A percentile compares a stretch with the other conserved stretches of the same genome.
phyloP scores from a whole-genome alignment of 1,140 invertebrate species.

The Potamilus streckersoni region DNA sequence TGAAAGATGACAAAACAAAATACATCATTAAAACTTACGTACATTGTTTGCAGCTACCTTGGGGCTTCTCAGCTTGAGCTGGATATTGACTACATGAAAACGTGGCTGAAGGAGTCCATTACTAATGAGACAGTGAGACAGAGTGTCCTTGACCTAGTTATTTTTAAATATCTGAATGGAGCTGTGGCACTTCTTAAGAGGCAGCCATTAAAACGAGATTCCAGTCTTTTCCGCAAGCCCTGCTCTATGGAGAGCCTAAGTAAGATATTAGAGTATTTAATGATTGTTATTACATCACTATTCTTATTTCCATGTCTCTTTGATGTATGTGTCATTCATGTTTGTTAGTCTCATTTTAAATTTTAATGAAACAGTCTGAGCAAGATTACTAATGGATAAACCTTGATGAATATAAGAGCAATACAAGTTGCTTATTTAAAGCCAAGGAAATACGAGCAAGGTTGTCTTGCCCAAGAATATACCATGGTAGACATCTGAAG shows the following conservation, averaged over 20 bases:
- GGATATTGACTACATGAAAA: conserved; percentile 53
- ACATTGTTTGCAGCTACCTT: conserved; percentile 49
- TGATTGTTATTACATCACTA: no score
- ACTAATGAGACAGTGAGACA: conserved; percentile 51
- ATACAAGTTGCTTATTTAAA: no score
- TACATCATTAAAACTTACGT: neutral
- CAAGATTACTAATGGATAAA: neutral
- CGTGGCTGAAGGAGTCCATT: conserved; percentile 50
- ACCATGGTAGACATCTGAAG: no score
- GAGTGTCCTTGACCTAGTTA: conserved; percentile 52
- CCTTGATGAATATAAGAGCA: neutral
- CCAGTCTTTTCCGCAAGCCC: conserved; percentile 42
- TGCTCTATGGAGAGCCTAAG: conserved; percentile 50
- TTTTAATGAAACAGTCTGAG: neutral
- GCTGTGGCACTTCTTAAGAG: conserved; percentile 58
- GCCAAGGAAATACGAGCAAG: no score
- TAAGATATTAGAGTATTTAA: conserved; percentile 13
- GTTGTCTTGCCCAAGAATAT: no score
- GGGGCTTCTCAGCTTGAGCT: conserved; percentile 62
- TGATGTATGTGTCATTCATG: neutral
- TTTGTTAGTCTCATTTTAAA: neutral
- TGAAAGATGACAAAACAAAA: neutral
- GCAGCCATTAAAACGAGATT: conserved; percentile 51
- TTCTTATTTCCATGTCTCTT: conserved; percentile 1
- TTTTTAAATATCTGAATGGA: conserved; percentile 58